These are phyloP conservation scores for Epinephelus malabaricus DNA, from an alignment of 2,797 vertebrate genomes.

Conservation along the genomic window DNA sequence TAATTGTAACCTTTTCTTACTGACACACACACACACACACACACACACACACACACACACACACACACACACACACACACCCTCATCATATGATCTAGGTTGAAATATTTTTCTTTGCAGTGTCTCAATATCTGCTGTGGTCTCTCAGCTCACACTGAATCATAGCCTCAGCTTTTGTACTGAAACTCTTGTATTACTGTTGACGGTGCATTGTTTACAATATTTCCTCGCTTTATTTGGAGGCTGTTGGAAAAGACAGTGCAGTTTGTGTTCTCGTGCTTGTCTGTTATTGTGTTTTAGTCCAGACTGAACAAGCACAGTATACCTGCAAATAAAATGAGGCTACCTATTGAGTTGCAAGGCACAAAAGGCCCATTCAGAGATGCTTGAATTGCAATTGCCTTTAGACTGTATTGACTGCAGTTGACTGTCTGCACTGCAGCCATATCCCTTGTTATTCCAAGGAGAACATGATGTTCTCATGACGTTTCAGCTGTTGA, in stretches of 20 bases:
- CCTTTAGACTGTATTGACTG: conserved; percentile 39
- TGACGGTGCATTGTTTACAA: not conserved
- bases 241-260: not conserved
- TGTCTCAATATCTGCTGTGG: conserved; percentile 44
- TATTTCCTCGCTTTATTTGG: conserved; percentile 25
- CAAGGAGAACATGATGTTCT: conserved; percentile 67
- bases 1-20: conserved; percentile 48
- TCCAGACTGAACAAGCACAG: conserved; percentile 19
- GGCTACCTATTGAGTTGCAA: conserved; percentile 59
- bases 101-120: conserved; percentile 20
- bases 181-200: conserved; percentile 29
- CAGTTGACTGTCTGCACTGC: conserved; percentile 39
- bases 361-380: conserved; percentile 66
- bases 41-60: no score
- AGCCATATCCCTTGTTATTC: conserved; percentile 44
- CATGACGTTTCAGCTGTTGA: conserved; percentile 56
- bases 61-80: not conserved
- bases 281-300: conserved; percentile 33
- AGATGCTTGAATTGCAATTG: conserved; percentile 36
- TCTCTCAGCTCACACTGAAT: conserved; percentile 52
- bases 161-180: conserved; percentile 29
- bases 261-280: conserved; percentile 28
- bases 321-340: conserved; percentile 60
- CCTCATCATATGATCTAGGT: conserved; percentile 36
- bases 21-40: conserved; percentile 19